Evolutionary conservation across 2,113 vertebrate genomes (phyloP).

Genomic region (Pan troglodytes): NHGRI_mPanTro3-v2.1_pri NC_072398.2:38106001-38106500

Average conservation of each 20-base stretch:
- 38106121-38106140: neutral
- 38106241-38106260: neutral
- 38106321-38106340: neutral
- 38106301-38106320: neutral
- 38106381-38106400: neutral
- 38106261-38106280: neutral
- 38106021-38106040: neutral
- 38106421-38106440: neutral
- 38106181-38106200: neutral
- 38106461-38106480: neutral
- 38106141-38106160: neutral
- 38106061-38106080: neutral
- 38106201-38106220: neutral
- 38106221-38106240: neutral
- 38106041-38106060: neutral
- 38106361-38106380: neutral
- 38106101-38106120: neutral
- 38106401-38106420: neutral
- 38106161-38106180: neutral
- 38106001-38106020: neutral
- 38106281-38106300: neutral
- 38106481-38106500: too few relatives aligned
- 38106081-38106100: neutral
- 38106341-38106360: neutral
- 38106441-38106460: neutral